Evolutionary conservation across 2,888 invertebrate species (phyloP).

Genomic region (Aporophyla lueneburgensis): DNA sequence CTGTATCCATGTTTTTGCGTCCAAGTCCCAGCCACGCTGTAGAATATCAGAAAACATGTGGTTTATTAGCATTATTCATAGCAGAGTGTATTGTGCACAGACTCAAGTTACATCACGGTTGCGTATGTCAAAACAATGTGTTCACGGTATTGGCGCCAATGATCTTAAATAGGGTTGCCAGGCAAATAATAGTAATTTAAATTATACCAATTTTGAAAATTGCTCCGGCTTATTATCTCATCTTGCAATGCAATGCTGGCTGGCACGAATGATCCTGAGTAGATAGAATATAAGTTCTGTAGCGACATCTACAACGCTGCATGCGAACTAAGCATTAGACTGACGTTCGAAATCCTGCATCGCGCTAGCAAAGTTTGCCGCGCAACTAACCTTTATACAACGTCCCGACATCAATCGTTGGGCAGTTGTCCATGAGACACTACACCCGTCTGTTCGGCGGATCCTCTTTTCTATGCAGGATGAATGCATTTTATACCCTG

Average conservation of each 20-base stretch:
- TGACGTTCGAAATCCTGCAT: too few species aligned
- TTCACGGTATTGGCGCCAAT: slow-evolving; percentile 61
- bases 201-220: slow-evolving; percentile 30
- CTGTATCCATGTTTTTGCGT: too few species aligned
- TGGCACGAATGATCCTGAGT: slow-evolving; percentile 24
- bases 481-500: too few species aligned
- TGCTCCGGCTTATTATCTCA: slow-evolving; percentile 5
- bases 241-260: slow-evolving; percentile 16
- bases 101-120: slow-evolving; percentile 64
- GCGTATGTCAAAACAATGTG: slow-evolving; percentile 68
- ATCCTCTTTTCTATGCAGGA: too few species aligned
- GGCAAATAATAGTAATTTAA: slow-evolving; percentile 5
- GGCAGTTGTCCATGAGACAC: too few species aligned
- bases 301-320: too few species aligned
- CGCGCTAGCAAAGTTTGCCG: too few species aligned
- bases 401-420: too few species aligned
- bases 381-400: too few species aligned
- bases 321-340: too few species aligned
- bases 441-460: too few species aligned
- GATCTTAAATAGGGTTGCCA: slow-evolving; percentile 53
- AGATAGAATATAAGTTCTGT: neutral
- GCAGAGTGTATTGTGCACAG: slow-evolving; percentile 35
- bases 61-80: slow-evolving; percentile 32
- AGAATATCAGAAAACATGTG: neutral
- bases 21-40: too few species aligned